phyloP scores from a whole-genome alignment of 2,113 vertebrate genomes.

The Protobothrops mucrosquamatus region DNA sequence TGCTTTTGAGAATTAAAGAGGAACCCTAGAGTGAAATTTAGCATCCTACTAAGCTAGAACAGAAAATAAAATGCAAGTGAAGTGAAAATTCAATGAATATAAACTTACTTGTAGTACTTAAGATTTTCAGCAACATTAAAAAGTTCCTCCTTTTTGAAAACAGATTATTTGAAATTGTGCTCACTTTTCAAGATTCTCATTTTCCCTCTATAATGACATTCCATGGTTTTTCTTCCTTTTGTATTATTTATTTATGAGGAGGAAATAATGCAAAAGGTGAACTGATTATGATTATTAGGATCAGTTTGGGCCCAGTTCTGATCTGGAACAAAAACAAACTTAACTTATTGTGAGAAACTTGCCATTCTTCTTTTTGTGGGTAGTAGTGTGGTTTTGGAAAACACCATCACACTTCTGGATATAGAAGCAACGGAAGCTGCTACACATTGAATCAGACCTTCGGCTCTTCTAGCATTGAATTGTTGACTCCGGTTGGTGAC shows the following conservation, averaged over 20 bases:
- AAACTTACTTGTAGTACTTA: background rate
- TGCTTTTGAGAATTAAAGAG: constrained; percentile 33
- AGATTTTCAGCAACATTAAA: background rate
- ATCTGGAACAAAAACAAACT: background rate
- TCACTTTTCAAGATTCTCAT: background rate
- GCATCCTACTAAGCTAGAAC: constrained; percentile 27
- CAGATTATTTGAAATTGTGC: background rate
- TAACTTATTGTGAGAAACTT: background rate
- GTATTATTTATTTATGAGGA: background rate
- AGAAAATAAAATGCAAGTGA: background rate
- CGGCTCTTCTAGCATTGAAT: background rate
- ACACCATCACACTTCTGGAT: background rate
- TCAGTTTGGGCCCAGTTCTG: background rate
- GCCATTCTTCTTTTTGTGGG: background rate
- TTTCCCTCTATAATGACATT: background rate
- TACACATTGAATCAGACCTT: background rate
- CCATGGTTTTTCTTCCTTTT: background rate
- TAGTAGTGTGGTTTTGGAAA: background rate
- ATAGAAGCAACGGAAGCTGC: background rate
- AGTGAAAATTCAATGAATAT: background rate
- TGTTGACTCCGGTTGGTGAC: background rate
- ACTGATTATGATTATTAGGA: background rate
- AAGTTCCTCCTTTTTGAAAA: background rate
- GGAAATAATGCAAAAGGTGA: background rate
- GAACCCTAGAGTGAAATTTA: constrained; percentile 50